Percentiles rank a stretch among this genome's conserved stretches.
Conservation (phyloP, 92 coral and sea anemone genomes). For the Paramuricea clavata region DNA sequence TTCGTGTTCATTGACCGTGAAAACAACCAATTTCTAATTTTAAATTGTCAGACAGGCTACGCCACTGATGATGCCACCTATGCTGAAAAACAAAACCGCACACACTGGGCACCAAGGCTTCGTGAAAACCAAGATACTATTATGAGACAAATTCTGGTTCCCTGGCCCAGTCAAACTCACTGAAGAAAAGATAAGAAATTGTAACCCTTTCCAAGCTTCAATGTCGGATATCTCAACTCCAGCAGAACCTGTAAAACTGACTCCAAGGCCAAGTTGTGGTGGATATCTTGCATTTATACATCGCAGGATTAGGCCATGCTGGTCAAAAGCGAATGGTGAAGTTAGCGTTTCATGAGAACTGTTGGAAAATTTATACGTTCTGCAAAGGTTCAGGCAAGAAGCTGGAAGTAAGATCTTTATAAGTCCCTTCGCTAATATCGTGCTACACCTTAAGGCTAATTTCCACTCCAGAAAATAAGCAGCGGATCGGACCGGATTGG, state of each 20-base stretch:
- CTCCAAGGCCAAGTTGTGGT: neutral
- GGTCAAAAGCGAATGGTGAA: conserved; percentile 55
- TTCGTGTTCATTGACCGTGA: too few relatives aligned
- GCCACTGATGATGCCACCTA: conserved; percentile 54
- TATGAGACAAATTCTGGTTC: conserved; percentile 14
- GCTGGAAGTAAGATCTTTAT: conserved; percentile 49
- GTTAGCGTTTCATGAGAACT: conserved; percentile 47
- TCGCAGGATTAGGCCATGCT: conserved; percentile 38
- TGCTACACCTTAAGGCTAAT: too few relatives aligned
- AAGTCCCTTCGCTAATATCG: conserved; percentile 59
- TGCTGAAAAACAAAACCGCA: conserved; percentile 21
- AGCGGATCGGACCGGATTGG: too few relatives aligned
- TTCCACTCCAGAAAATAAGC: too few relatives aligned
- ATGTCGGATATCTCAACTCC: neutral
- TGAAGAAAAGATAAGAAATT: neutral
- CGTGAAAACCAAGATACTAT: conserved; percentile 43
- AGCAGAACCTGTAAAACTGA: neutral
- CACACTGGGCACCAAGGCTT: conserved; percentile 55
- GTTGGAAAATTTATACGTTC: conserved; percentile 24
- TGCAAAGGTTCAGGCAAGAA: neutral
- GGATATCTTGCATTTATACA: conserved; percentile 47
- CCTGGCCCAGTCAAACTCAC: neutral
- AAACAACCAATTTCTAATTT: too few relatives aligned
- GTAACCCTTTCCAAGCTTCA: neutral
- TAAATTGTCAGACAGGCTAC: too few relatives aligned